Conservation (phyloP, 1,140 invertebrate genomes). For the Leptoteleia sp. region DNA sequence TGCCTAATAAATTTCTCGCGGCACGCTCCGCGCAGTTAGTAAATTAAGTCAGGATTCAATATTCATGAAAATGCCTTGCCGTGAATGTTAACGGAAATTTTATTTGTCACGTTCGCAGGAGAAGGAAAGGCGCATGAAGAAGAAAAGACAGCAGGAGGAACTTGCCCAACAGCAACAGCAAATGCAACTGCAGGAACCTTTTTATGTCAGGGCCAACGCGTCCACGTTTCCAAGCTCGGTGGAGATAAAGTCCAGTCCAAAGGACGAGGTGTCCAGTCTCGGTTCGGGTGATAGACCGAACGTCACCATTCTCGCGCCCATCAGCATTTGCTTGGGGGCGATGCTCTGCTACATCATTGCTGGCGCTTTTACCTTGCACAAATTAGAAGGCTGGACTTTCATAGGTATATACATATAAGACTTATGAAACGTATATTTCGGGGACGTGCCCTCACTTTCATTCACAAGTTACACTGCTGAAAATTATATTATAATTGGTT, state of each 20-base stretch:
- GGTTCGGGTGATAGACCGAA: constrained; percentile 83
- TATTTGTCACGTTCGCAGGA: constrained; percentile 76
- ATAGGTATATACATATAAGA: constrained; percentile 80
- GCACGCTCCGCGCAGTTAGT: constrained; percentile 33
- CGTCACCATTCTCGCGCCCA: constrained; percentile 88
- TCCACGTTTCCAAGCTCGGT: constrained; percentile 87
- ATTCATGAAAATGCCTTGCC: constrained; percentile 51
- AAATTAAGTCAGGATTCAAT: constrained; percentile 53
- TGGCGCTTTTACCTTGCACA: constrained; percentile 93
- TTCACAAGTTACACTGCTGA: too few relatives aligned
- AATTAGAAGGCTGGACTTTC: constrained; percentile 92
- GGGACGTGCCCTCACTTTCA: too few relatives aligned
- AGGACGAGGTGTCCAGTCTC: constrained; percentile 78
- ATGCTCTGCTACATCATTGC: constrained; percentile 92
- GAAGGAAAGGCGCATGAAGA: constrained; percentile 88
- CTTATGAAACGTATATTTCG: too few relatives aligned
- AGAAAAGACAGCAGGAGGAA: constrained; percentile 88
- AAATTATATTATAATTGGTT: constrained; percentile 1
- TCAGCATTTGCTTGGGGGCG: constrained; percentile 87
- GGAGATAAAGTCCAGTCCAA: constrained; percentile 86
- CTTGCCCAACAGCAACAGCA: constrained; percentile 84
- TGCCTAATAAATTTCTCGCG: constrained; percentile 27
- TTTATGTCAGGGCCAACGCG: constrained; percentile 88
- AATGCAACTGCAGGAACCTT: constrained; percentile 88
- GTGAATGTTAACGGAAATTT: constrained; percentile 42